Conservation (phyloP, 2,888 invertebrate species). For the Plusia festucae region DNA sequence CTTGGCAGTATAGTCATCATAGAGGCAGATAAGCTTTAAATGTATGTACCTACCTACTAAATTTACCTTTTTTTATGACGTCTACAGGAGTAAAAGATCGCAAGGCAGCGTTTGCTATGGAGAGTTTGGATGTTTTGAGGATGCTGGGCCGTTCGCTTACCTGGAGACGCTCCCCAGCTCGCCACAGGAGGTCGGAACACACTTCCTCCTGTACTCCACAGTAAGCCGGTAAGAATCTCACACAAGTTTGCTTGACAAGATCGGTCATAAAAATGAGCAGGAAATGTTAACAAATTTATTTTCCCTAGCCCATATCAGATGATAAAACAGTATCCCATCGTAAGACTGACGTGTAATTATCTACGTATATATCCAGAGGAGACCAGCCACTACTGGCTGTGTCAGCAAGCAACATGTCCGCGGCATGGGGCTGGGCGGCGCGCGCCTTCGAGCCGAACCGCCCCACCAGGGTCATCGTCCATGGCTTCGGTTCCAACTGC, state of each 20-base stretch:
- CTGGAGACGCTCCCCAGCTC: slow-evolving; percentile 96
- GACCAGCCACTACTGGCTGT: slow-evolving; percentile 92
- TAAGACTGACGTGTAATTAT: neutral
- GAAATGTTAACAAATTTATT: no score
- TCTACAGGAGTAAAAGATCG: slow-evolving; percentile 92
- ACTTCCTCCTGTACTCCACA: slow-evolving; percentile 93
- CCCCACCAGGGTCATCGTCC: slow-evolving; percentile 95
- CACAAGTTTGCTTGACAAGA: no score
- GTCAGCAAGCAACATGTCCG: slow-evolving; percentile 92
- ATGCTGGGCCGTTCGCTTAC: slow-evolving; percentile 96
- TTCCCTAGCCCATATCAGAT: no score
- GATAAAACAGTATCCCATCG: no score
- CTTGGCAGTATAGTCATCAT: neutral
- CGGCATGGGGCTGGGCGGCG: slow-evolving; percentile 91
- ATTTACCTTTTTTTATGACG: slow-evolving; percentile 7
- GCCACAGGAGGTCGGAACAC: slow-evolving; percentile 96
- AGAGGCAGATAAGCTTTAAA: neutral
- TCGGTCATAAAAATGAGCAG: no score
- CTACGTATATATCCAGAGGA: slow-evolving; percentile 74
- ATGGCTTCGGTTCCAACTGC: slow-evolving; percentile 98
- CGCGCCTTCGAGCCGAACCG: slow-evolving; percentile 91
- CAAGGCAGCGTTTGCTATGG: slow-evolving; percentile 96
- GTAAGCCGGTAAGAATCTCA: slow-evolving; percentile 90
- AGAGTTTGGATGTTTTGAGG: slow-evolving; percentile 97
- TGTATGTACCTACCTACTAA: neutral